Conservation (phyloP, 2,113 vertebrate genomes). For the Phasianus colchicus region DNA sequence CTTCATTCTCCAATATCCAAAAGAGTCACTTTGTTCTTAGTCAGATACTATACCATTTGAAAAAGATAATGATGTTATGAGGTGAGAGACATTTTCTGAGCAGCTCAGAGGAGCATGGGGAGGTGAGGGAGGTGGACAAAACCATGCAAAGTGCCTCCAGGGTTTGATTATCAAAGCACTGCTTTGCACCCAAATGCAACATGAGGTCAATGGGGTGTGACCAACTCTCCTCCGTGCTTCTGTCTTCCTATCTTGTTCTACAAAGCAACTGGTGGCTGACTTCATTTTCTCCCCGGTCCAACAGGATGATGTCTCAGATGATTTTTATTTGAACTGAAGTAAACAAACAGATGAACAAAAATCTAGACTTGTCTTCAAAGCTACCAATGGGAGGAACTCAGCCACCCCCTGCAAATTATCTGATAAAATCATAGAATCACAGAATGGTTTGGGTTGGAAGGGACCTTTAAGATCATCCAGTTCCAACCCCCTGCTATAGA, state of each 20-base stretch:
- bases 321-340: background rate
- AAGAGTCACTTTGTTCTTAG: background rate
- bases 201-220: background rate
- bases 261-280: rapidly evolving
- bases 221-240: background rate
- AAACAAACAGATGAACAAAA: background rate
- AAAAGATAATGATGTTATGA: background rate
- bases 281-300: background rate
- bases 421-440: background rate
- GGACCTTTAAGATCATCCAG: too few species aligned
- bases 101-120: background rate
- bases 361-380: background rate
- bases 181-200: rapidly evolving
- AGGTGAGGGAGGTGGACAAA: background rate
- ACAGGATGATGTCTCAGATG: background rate
- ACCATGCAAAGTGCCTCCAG: background rate
- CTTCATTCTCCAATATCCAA: background rate
- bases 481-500: too few species aligned
- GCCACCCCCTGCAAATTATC: background rate
- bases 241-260: background rate
- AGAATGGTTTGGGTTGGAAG: too few species aligned
- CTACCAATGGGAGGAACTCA: background rate
- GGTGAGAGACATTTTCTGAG: background rate
- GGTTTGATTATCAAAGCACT: background rate
- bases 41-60: background rate